Conservation (phyloP, 2,113 vertebrate genomes). For the Dasyurus viverrinus region DNA sequence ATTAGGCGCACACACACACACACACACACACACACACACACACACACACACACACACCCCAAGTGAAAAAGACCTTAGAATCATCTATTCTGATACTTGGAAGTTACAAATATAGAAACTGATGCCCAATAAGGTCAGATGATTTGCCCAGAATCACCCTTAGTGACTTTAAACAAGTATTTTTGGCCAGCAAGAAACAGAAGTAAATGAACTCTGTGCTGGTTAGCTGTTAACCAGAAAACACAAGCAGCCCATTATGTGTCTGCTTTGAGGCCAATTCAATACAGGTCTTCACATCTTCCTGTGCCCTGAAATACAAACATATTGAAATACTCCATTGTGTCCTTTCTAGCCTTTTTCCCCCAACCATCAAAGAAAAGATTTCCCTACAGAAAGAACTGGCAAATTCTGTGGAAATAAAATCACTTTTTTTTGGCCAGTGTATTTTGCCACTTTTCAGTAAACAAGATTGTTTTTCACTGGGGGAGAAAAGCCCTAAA, state of each 20-base stretch:
- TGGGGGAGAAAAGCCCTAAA: conserved; percentile 2
- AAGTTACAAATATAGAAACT: neutral
- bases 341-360: conserved; percentile 6
- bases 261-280: neutral
- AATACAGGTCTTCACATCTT: neutral
- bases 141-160: neutral
- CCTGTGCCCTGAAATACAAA: conserved; percentile 48
- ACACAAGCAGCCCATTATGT: neutral
- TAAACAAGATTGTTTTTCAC: conserved; percentile 59
- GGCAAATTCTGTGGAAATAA: conserved; percentile 66
- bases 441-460: conserved; percentile 28
- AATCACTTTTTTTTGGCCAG: conserved; percentile 30
- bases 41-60: neutral
- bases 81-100: neutral
- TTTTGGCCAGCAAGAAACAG: neutral
- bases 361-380: conserved; percentile 39
- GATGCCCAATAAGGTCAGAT: neutral
- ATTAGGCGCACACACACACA: neutral
- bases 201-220: neutral
- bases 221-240: conserved; percentile 12
- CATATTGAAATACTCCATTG: conserved; percentile 34
- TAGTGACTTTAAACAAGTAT: neutral
- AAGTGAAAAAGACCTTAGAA: neutral
- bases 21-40: no score
- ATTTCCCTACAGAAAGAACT: conserved; percentile 16